Conservation (phyloP, 2,888 invertebrate species). For the Drosophila dives region DNA sequence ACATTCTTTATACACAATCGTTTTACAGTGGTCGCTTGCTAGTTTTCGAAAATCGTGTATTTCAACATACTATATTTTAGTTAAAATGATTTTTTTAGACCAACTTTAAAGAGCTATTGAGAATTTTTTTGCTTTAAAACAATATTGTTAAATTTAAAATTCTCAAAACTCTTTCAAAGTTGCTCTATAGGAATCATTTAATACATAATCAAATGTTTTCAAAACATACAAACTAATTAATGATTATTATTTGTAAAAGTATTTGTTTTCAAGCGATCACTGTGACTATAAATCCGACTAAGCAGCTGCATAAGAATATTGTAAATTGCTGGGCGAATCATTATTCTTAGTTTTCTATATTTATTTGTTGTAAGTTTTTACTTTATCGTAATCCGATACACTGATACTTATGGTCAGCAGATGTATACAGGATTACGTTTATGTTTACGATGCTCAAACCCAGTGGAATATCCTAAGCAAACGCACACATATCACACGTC, state of each 20-base stretch:
- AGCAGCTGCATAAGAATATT: neutral
- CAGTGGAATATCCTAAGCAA: conserved; percentile 75
- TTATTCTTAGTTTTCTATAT: neutral
- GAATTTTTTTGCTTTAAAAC: neutral
- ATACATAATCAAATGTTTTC: neutral
- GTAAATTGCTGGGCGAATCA: neutral
- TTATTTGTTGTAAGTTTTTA: conserved; percentile 1
- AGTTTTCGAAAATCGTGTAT: neutral
- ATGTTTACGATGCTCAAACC: conserved; percentile 61
- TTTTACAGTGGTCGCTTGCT: neutral
- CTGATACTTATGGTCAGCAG: conserved; percentile 14
- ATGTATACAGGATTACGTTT: neutral
- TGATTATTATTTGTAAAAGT: neutral
- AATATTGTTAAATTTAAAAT: neutral
- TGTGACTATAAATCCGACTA: conserved; percentile 7
- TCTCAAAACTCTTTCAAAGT: neutral
- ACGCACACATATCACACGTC: conserved; percentile 76
- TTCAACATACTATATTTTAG: neutral
- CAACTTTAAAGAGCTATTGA: neutral
- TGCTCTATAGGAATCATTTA: neutral
- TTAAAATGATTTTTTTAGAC: neutral
- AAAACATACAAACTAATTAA: neutral
- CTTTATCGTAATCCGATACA: conserved; percentile 13
- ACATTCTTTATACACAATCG: neutral
- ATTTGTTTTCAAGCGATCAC: neutral